Evolutionary conservation across 64 coral and sea anemone genomes (phyloP), one percentile per base, ranked within the genome.

Genomic region (Astreopora myriophthalma): DNA sequence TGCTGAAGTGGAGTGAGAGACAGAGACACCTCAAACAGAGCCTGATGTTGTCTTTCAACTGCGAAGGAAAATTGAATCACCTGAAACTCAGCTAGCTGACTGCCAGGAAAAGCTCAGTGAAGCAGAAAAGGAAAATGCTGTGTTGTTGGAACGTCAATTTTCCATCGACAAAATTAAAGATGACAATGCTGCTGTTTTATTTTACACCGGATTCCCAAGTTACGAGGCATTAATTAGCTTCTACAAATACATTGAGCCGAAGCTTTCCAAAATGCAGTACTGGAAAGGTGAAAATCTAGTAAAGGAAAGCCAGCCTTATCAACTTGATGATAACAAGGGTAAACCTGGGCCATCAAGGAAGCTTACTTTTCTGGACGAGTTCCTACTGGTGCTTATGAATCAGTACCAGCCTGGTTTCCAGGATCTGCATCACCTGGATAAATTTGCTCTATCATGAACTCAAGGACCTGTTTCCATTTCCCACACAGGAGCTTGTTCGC

Each of bases 361-460:
- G n/a, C n/a, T n/a, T n/a, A n/a, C n/a, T n/a, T n/a, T n/a, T n/a
- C n/a, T n/a, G n/a, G n/a, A n/a, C n/a, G n/a, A n/a, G n/a, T n/a
- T n/a, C n/a, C n/a, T n/a, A n/a, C n/a, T n/a, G n/a, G n/a, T n/a
- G n/a, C n/a, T n/a, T n/a, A n/a, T n/a, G n/a, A n/a, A 80, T 90
- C 39, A 91, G 75, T 34, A 65, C 17, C 25, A 64, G 75, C 66
- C 73, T 91, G 30, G 57, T 91, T 16, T 91, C 88, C 66, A 91
- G 79, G 51, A 91, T 91, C 8, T 81, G 75, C 64, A 91, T 63
- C 17, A 82, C 88, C 26, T 91, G 88, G 88, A 80, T 91, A 34
- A 81, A 81, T 57, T 66, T 89, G 14, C 39, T 82, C 13, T 81
- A 81, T 71, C 12, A 48, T 26, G 88, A 91, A 72, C 88, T 81